phyloP scores from a whole-genome alignment of 2,113 vertebrate genomes.

The Rhabdornis inornatus region DNA sequence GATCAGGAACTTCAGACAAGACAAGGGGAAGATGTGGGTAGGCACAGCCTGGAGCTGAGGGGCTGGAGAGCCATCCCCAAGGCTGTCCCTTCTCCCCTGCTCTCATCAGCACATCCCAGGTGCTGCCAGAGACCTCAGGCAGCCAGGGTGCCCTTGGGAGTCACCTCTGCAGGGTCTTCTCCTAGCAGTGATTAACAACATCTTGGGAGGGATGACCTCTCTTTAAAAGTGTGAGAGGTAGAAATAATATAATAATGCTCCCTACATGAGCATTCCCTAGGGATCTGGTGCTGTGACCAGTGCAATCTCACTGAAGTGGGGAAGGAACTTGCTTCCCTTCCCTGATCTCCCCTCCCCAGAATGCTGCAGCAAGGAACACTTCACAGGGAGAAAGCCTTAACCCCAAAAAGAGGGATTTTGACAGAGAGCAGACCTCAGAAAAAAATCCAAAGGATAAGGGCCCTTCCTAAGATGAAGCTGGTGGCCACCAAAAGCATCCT shows the following conservation, averaged over 20 bases:
- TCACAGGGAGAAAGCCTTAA: neutral
- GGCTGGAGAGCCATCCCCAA: neutral
- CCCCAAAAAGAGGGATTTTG: neutral
- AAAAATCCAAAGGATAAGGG: neutral
- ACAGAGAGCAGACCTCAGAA: neutral
- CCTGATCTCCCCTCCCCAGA: neutral
- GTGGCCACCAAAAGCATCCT: neutral
- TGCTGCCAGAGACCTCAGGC: neutral
- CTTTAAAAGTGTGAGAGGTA: conserved; percentile 70
- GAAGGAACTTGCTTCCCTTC: neutral
- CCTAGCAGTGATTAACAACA: conserved; percentile 69
- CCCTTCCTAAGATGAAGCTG: neutral
- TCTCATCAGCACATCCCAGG: neutral
- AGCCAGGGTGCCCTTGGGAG: conserved; percentile 30
- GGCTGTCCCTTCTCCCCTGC: neutral
- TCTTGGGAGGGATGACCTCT: conserved; percentile 58
- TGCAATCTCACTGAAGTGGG: neutral
- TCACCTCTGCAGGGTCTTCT: conserved; percentile 66
- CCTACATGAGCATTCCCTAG: neutral
- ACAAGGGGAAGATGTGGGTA: neutral
- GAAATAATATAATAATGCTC: conserved; percentile 23
- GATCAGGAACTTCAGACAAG: neutral
- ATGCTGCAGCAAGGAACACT: neutral
- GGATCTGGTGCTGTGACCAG: conserved; percentile 23
- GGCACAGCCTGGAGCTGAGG: neutral